A percentile compares a stretch with the other conserved stretches of the same genome.
These are phyloP conservation scores for Zygaena filipendulae DNA, from an alignment of 2,888 invertebrate species.

Conservation along the genomic window DNA sequence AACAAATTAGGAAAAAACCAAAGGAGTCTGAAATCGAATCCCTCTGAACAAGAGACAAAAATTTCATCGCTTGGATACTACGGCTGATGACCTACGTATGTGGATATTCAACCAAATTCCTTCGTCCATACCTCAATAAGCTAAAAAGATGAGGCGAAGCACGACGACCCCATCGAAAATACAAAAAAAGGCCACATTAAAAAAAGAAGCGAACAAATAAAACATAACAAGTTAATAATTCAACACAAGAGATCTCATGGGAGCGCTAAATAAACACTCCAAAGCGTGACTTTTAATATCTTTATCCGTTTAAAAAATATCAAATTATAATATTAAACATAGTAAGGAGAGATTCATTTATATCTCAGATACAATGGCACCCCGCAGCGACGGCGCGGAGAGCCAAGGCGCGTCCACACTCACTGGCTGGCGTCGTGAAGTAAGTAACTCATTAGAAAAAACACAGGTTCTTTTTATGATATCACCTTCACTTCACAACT, in stretches of 20 bases:
- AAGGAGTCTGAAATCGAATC: too few relatives aligned
- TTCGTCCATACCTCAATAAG: too few relatives aligned
- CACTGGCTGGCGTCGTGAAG: too few relatives aligned
- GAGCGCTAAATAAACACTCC: slow-evolving; percentile 62
- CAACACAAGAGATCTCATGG: slow-evolving; percentile 33
- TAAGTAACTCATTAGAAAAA: too few relatives aligned
- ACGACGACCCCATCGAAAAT: slow-evolving; percentile 10
- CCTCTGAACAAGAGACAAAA: too few relatives aligned
- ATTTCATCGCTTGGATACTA: too few relatives aligned
- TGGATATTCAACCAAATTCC: too few relatives aligned
- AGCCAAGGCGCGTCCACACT: slow-evolving; percentile 17
- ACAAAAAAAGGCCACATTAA: slow-evolving; percentile 4
- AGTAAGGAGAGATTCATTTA: slow-evolving; percentile 52
- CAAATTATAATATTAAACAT: slow-evolving; percentile 67
- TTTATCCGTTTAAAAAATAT: slow-evolving; percentile 64
- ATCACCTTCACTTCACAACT: too few relatives aligned
- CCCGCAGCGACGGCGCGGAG: slow-evolving; percentile 31
- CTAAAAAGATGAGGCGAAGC: too few relatives aligned
- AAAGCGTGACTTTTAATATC: slow-evolving; percentile 64
- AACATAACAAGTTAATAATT: slow-evolving; percentile 39
- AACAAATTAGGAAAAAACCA: too few relatives aligned
- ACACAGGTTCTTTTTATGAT: too few relatives aligned
- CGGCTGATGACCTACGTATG: too few relatives aligned
- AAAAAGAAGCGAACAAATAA: slow-evolving; percentile 17
- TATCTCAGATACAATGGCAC: slow-evolving; percentile 47